Evolutionary conservation across 2,888 invertebrate species (phyloP).

Genomic region (Machimus atricapillus): DNA sequence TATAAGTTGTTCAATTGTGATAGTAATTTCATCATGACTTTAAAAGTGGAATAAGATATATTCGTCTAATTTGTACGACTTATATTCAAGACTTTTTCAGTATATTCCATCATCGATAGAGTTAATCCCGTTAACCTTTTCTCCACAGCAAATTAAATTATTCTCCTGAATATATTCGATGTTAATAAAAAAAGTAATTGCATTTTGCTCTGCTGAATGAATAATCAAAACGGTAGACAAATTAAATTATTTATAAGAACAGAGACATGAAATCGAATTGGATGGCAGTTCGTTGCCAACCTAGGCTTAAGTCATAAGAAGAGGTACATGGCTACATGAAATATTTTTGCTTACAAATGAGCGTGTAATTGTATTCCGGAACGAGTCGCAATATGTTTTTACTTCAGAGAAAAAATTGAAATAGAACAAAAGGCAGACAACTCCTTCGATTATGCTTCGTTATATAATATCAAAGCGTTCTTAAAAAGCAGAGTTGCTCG

Average conservation of each 20-base stretch:
- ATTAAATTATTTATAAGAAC: not conserved
- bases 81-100: too few relatives aligned
- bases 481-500: not conserved
- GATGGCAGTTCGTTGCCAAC: not conserved
- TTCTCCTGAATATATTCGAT: not conserved
- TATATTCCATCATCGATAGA: not conserved
- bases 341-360: too few relatives aligned
- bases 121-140: not conserved
- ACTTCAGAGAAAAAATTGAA: not conserved
- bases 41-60: too few relatives aligned
- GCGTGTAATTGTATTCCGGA: too few relatives aligned
- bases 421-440: not conserved
- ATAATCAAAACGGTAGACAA: not conserved
- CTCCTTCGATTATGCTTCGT: not conserved
- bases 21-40: too few relatives aligned
- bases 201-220: not conserved
- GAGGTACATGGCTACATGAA: not conserved
- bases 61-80: too few relatives aligned
- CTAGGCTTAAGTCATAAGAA: not conserved
- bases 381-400: too few relatives aligned
- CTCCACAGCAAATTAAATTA: not conserved
- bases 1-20: too few relatives aligned
- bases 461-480: not conserved
- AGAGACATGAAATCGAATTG: not conserved
- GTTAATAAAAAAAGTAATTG: not conserved